Conservation (phyloP, 1,140 invertebrate genomes). For the Lepidurus apus region DNA sequence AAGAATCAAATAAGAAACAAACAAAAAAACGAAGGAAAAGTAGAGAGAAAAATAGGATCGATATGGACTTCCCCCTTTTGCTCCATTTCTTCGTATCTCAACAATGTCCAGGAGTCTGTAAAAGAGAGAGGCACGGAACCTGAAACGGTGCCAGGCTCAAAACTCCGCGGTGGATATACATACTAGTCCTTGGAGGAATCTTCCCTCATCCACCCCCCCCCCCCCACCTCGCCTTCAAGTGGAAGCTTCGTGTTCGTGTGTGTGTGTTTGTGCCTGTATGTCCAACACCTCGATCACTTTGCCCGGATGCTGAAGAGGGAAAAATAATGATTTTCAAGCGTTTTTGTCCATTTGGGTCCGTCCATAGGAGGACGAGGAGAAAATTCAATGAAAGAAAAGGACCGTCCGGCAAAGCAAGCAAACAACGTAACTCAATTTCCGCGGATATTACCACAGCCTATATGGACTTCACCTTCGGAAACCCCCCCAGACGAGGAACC, state of each 20-base stretch:
- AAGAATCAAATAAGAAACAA: too few relatives aligned
- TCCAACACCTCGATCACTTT: not conserved
- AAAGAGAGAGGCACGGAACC: not conserved
- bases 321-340: not conserved
- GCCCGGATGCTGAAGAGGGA: not conserved
- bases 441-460: too few relatives aligned
- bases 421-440: constrained; percentile 3
- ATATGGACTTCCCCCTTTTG: too few relatives aligned
- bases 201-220: not conserved
- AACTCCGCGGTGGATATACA: not conserved
- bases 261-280: not conserved
- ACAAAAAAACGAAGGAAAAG: too few relatives aligned
- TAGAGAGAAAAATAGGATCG: too few relatives aligned
- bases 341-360: not conserved
- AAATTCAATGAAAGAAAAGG: not conserved
- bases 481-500: too few relatives aligned
- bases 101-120: too few relatives aligned
- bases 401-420: not conserved
- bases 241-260: too few relatives aligned
- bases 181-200: not conserved
- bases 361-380: not conserved
- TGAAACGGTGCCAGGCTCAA: not conserved
- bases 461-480: too few relatives aligned
- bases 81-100: too few relatives aligned
- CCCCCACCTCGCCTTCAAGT: too few relatives aligned